Evolutionary conservation across 2,888 invertebrate species (phyloP).

Genomic region (Artemia sinica): DNA sequence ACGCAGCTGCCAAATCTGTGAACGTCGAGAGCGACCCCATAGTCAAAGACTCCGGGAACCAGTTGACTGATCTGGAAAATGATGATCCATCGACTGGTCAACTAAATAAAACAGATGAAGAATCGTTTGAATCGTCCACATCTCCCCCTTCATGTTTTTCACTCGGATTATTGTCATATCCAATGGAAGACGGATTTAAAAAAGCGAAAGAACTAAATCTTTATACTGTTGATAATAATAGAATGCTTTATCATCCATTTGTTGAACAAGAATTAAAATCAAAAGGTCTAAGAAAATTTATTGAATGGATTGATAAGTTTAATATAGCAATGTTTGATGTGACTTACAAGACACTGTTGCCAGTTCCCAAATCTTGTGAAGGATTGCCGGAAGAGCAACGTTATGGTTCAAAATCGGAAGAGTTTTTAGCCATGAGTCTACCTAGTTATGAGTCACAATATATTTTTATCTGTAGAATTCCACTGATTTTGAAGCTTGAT

Average conservation of each 20-base stretch:
- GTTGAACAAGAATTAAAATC: slow-evolving; percentile 75
- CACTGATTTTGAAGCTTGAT: slow-evolving; percentile 79
- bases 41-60: background rate
- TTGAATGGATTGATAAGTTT: slow-evolving; percentile 56
- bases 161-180: background rate
- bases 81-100: background rate
- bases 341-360: slow-evolving; percentile 48
- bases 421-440: slow-evolving; percentile 53
- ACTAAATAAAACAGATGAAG: background rate
- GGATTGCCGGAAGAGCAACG: slow-evolving; percentile 40
- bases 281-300: slow-evolving; percentile 60
- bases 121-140: background rate
- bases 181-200: background rate
- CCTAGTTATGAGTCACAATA: slow-evolving; percentile 69
- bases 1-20: background rate
- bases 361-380: slow-evolving; percentile 25
- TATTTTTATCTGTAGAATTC: slow-evolving; percentile 64
- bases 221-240: background rate
- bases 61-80: background rate
- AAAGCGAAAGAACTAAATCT: background rate
- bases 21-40: background rate
- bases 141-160: background rate
- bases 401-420: slow-evolving; percentile 58
- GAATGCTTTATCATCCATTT: slow-evolving; percentile 34
- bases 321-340: slow-evolving; percentile 49